Percentiles rank a stretch among this genome's conserved stretches.
phyloP scores from a whole-genome alignment of 2,888 invertebrate species.

The Muscina levida region DNA sequence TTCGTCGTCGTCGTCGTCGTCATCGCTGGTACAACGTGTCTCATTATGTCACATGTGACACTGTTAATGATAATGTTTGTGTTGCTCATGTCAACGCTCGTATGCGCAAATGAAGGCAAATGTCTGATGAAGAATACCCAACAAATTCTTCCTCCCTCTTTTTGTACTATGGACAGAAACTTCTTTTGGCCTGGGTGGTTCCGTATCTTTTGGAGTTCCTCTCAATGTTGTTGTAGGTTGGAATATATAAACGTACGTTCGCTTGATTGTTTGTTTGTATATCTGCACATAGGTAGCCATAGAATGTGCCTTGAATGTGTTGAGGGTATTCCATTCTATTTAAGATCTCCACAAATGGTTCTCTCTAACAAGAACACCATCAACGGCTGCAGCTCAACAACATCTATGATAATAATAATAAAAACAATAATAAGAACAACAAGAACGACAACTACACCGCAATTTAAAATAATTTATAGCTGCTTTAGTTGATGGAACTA shows the following conservation, averaged over 20 bases:
- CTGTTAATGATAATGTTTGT: constrained; percentile 77
- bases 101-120: constrained; percentile 50
- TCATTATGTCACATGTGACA: constrained; percentile 79
- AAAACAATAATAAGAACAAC: constrained; percentile 53
- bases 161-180: too few species aligned
- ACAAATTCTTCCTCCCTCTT: constrained; percentile 28
- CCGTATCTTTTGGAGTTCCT: neutral
- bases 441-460: constrained; percentile 40
- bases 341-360: constrained; percentile 30
- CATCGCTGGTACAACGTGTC: constrained; percentile 72
- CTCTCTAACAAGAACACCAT: constrained; percentile 15
- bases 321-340: constrained; percentile 28
- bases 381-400: constrained; percentile 46
- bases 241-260: neutral
- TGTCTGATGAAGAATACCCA: constrained; percentile 29
- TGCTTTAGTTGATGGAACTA: neutral
- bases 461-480: constrained; percentile 47
- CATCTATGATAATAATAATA: constrained; percentile 57
- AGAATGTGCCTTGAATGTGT: too few species aligned
- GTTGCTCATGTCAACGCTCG: constrained; percentile 67
- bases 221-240: constrained; percentile 19
- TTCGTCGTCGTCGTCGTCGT: too few species aligned
- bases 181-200: neutral
- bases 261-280: neutral
- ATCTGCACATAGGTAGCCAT: too few species aligned